Conservation (phyloP, 1,140 invertebrate genomes). For the Piezodorus guildinii region DNA sequence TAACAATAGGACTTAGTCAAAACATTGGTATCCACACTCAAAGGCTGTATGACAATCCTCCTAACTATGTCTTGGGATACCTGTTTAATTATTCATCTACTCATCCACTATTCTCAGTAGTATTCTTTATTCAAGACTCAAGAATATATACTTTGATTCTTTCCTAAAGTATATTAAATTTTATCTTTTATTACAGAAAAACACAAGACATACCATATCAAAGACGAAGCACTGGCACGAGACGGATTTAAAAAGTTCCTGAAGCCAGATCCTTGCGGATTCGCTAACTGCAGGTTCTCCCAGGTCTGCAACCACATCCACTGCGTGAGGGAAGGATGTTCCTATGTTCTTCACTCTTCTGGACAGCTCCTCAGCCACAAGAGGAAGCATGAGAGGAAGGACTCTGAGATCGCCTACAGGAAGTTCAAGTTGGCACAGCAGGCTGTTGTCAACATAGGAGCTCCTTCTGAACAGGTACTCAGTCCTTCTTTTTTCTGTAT, state of each 20-base stretch:
- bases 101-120: too few species aligned
- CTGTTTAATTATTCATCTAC: too few species aligned
- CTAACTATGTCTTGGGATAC: too few species aligned
- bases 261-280: conserved; percentile 90
- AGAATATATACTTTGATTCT: too few species aligned
- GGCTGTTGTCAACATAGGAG: conserved; percentile 31
- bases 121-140: too few species aligned
- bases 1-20: too few species aligned
- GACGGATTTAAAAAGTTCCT: conserved; percentile 99
- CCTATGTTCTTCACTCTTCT: conserved; percentile 89
- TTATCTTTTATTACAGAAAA: conserved; percentile 61
- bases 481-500: too few species aligned
- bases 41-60: too few species aligned
- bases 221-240: conserved; percentile 86
- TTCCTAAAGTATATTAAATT: background rate
- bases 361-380: conserved; percentile 97
- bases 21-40: too few species aligned
- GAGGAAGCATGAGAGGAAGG: conserved; percentile 88
- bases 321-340: conserved; percentile 89
- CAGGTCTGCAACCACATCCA: conserved; percentile 96
- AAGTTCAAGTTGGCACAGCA: conserved; percentile 58
- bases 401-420: conserved; percentile 71
- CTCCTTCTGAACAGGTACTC: background rate
- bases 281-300: conserved; percentile 83
- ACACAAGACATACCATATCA: conserved; percentile 97